Base-by-base conservation (phyloP, 2,888 invertebrate genomes). In the Euproctis similis region DNA sequence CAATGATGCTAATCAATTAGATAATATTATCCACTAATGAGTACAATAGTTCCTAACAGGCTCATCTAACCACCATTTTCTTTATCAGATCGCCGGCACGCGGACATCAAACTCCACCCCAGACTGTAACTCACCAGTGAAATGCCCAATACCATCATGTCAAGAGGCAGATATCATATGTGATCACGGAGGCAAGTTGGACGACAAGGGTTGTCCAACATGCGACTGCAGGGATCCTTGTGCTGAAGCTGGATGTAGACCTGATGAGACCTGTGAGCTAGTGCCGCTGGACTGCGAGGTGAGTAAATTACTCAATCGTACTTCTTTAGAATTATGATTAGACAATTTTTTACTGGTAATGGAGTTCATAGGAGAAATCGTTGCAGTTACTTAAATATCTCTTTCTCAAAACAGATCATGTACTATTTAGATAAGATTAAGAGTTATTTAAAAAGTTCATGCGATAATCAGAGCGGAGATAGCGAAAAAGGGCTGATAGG, bases 181-280 rank as follows among this genome's bases (percentile, higher is more conserved):
- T 27, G 48, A 67, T 0, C 72, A 84, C 32, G 84, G 85, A 0
- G 45, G 62, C 1, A 56, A 62, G 12, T 40, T 85, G 24, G 74
- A 85, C 46, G 74, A 69, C 2, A 84, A 78, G 6, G 92, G 93
- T 0, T 95, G 95, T 53, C 88, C 90, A 1, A 88, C 87, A 0
- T 95, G 95, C 57, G 82, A 85, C 26, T 95, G 95, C 58, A 77
- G 90, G 7, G 90, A 94, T 58, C 92, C 92, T 0, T 95, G 95
- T 57, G 86, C 87, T n/a, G 89, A 89, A 33, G 87, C 92, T 4
- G 88, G 87, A 20, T 93, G 93, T 45, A 72, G 87, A 39, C 84
- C 87, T 0, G 90, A 90, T 36, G 93, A 84, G 46, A 71, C 65
- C 6, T 84, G 82, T 25, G 80, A 82, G 23, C 57, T 84, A 26